Evolutionary conservation across 2,888 invertebrate species (phyloP).

Genomic region (Thumatha senex): DNA sequence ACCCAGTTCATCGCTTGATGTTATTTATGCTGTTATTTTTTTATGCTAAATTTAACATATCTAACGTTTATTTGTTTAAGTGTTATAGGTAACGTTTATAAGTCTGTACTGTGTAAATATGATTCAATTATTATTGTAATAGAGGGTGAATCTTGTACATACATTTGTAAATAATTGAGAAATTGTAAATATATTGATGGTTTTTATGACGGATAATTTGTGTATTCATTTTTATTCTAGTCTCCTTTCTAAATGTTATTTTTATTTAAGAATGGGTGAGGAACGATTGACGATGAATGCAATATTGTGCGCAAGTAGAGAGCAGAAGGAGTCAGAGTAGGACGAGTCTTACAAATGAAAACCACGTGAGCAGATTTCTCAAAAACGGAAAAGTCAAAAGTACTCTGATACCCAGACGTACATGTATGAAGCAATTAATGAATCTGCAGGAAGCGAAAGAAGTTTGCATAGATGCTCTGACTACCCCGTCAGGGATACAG

Average conservation of each 20-base stretch:
- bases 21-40: constrained; percentile 20
- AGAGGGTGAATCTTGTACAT: constrained; percentile 54
- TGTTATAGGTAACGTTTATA: constrained; percentile 17
- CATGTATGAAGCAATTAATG: too few species aligned
- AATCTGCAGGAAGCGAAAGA: too few species aligned
- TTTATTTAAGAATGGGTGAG: too few species aligned
- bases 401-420: too few species aligned
- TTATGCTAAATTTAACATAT: constrained; percentile 47
- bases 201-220: constrained; percentile 73
- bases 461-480: too few species aligned
- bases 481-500: too few species aligned
- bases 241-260: not conserved
- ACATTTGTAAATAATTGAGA: constrained; percentile 71
- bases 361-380: too few species aligned
- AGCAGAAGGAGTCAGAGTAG: too few species aligned
- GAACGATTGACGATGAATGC: too few species aligned
- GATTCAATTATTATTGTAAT: constrained; percentile 55
- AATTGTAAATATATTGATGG: constrained; percentile 79
- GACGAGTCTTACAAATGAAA: too few species aligned
- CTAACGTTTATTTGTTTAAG: constrained; percentile 32
- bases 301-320: too few species aligned
- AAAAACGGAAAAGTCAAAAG: too few species aligned
- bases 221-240: constrained; percentile 53
- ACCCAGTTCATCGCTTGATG: constrained; percentile 37
- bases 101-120: constrained; percentile 57